Evolutionary conservation across 2,113 vertebrate genomes (phyloP).

Genomic region (Myxocyprinus asiaticus): DNA sequence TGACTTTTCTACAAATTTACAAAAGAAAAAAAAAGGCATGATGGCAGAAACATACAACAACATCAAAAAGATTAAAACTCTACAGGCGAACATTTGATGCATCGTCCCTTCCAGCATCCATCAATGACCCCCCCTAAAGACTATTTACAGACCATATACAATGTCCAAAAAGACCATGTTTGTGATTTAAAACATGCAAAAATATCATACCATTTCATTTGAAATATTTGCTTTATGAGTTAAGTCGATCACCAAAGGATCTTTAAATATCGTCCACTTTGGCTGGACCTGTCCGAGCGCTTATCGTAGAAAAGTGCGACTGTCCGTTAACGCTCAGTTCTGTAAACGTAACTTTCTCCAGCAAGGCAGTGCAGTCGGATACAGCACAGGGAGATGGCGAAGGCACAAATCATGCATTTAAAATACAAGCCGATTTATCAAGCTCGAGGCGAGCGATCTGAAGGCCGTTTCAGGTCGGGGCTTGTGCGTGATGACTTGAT

Average conservation of each 20-base stretch:
- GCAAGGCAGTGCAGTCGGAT: neutral
- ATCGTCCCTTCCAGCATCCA: conserved; percentile 6
- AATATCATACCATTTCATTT: conserved; percentile 75
- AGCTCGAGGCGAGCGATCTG: neutral
- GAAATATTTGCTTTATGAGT: conserved; percentile 72
- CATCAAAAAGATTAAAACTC: conserved; percentile 59
- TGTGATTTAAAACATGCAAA: conserved; percentile 72
- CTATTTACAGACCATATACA: conserved; percentile 83
- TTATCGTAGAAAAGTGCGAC: neutral
- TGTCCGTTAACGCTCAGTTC: neutral
- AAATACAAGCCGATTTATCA: too few relatives aligned
- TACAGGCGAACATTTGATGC: conserved; percentile 58
- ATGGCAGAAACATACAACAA: conserved; percentile 54
- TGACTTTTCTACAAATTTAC: conserved; percentile 71
- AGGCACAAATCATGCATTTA: too few relatives aligned
- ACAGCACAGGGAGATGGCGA: neutral
- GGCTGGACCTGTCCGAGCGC: conserved; percentile 57
- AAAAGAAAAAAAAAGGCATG: conserved; percentile 55
- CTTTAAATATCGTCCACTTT: conserved; percentile 74
- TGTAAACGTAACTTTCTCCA: neutral
- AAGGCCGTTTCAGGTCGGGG: neutral
- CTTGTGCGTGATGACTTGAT: neutral
- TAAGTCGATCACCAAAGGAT: conserved; percentile 72
- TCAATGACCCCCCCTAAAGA: conserved; percentile 54
- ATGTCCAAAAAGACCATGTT: conserved; percentile 75